These are phyloP conservation scores for Hemiprocne comata DNA, from an alignment of 2,113 vertebrate genomes.

Conservation along the genomic window DNA sequence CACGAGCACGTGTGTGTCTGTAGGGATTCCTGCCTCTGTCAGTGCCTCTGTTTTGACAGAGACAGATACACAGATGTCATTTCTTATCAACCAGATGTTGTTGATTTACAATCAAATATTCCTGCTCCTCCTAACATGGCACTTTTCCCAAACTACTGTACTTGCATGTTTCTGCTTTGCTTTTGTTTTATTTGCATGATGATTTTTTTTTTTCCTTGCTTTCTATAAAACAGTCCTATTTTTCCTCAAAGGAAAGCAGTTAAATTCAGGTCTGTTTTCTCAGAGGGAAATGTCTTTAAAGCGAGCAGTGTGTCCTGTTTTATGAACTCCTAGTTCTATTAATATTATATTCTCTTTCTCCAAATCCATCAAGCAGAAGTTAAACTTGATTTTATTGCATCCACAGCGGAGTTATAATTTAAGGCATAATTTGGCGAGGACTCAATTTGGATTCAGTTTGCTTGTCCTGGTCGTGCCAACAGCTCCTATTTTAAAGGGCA, in stretches of 20 bases:
- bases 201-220: not conserved
- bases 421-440: conserved; percentile 54
- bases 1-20: not conserved
- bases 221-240: not conserved
- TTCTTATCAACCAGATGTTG: conserved; percentile 62
- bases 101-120: conserved; percentile 59
- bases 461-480: conserved; percentile 23
- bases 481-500: conserved; percentile 63
- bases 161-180: conserved; percentile 33
- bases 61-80: conserved; percentile 21
- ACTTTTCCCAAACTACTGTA: conserved; percentile 61
- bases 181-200: conserved; percentile 10
- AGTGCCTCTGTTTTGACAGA: not conserved
- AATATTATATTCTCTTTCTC: conserved; percentile 62
- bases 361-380: conserved; percentile 62
- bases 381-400: conserved; percentile 66
- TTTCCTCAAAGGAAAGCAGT: conserved; percentile 35
- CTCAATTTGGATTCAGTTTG: conserved; percentile 38
- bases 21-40: not conserved
- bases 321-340: conserved; percentile 61
- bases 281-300: conserved; percentile 40
- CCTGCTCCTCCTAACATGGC: conserved; percentile 59
- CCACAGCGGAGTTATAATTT: conserved; percentile 62
- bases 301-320: conserved; percentile 44
- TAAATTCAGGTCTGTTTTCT: conserved; percentile 26